These are phyloP conservation scores for Bergia puertoricense DNA, from an alignment of 92 coral and sea anemone genomes.

Conservation along the genomic window DNA sequence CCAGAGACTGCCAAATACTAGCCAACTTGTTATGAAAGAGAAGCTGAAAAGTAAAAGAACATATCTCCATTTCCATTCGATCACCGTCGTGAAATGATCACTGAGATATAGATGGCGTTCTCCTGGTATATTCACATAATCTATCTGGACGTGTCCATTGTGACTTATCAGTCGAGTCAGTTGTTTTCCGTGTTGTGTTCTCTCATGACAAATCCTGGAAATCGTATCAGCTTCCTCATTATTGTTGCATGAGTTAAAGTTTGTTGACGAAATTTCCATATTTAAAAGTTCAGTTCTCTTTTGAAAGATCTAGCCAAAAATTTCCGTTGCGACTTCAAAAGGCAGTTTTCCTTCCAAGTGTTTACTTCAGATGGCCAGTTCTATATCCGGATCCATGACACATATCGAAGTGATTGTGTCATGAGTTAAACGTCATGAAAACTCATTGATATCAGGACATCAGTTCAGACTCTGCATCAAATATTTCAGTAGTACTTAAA, in stretches of 20 bases:
- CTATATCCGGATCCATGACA: background rate
- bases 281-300: background rate
- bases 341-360: background rate
- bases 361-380: too few species aligned
- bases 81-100: slow-evolving; percentile 89
- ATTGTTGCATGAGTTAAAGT: background rate
- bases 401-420: background rate
- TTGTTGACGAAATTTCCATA: background rate
- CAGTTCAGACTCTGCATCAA: background rate
- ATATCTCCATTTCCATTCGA: slow-evolving; percentile 90
- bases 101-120: slow-evolving; percentile 66
- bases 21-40: slow-evolving; percentile 83
- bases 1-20: slow-evolving; percentile 87
- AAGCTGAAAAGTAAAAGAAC: slow-evolving; percentile 68
- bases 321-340: background rate
- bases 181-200: slow-evolving; percentile 39
- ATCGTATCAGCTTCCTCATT: background rate
- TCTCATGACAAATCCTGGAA: background rate
- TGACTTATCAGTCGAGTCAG: slow-evolving; percentile 69
- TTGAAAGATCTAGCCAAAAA: background rate
- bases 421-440: background rate
- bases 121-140: slow-evolving; percentile 68
- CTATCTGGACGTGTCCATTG: slow-evolving; percentile 67
- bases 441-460: too few species aligned
- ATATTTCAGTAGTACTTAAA: too few species aligned